Conservation (phyloP, 1,140 invertebrate species). For the Battus philenor region DNA sequence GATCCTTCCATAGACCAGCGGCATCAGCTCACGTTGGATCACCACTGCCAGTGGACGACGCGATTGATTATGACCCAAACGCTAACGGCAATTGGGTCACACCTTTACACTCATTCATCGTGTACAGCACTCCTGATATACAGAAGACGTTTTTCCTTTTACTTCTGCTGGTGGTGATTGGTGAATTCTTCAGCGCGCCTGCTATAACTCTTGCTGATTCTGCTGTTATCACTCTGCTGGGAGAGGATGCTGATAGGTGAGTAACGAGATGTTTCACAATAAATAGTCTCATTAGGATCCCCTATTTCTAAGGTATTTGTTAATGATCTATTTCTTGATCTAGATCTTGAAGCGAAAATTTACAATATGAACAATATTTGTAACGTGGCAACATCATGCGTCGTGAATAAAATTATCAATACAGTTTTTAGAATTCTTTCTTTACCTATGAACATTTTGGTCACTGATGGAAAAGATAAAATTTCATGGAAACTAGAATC, state of each 20-base stretch:
- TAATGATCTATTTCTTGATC: background rate
- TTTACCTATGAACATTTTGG: too few relatives aligned
- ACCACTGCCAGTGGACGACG: conserved; percentile 86
- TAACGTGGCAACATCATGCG: background rate
- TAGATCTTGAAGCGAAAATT: background rate
- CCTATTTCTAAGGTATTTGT: background rate
- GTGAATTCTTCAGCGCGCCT: conserved; percentile 98
- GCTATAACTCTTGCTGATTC: conserved; percentile 98
- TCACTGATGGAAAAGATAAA: too few relatives aligned
- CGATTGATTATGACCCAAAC: conserved; percentile 88
- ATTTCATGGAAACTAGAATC: too few relatives aligned
- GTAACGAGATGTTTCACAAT: background rate
- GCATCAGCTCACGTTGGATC: conserved; percentile 74
- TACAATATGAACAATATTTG: background rate
- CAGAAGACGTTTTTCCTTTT: conserved; percentile 97
- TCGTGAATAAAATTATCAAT: too few relatives aligned
- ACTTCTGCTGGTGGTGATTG: conserved; percentile 93
- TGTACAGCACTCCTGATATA: conserved; percentile 91
- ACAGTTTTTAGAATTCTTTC: too few relatives aligned
- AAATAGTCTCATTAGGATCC: background rate
- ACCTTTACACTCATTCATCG: conserved; percentile 94
- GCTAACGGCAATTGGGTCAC: conserved; percentile 88
- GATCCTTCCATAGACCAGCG: conserved; percentile 38
- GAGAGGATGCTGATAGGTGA: conserved; percentile 91
- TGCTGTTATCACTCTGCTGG: conserved; percentile 92